Conservation (phyloP, 2,888 invertebrate genomes). For the Smittia sp. region DNA sequence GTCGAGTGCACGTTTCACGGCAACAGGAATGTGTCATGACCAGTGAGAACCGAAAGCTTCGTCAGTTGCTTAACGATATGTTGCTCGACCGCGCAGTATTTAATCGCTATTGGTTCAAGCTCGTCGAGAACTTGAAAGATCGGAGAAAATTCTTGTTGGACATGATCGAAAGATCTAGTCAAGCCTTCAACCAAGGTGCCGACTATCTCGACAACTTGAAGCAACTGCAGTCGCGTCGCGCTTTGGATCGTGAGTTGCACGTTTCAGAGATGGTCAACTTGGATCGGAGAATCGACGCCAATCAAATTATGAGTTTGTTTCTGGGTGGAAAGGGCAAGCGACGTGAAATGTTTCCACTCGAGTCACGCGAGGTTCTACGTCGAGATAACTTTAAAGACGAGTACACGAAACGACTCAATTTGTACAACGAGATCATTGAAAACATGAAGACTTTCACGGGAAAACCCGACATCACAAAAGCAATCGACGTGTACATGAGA, state of each 20-base stretch:
- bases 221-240: slow-evolving; percentile 47
- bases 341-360: slow-evolving; percentile 48
- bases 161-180: slow-evolving; percentile 50
- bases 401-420: slow-evolving; percentile 48
- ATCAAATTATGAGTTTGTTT: slow-evolving; percentile 48
- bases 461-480: slow-evolving; percentile 46
- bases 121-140: slow-evolving; percentile 49
- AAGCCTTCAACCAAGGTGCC: slow-evolving; percentile 50
- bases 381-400: slow-evolving; percentile 48
- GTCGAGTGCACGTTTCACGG: slow-evolving; percentile 49
- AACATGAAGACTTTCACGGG: slow-evolving; percentile 43
- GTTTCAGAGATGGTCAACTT: slow-evolving; percentile 49
- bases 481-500: slow-evolving; percentile 50
- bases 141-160: slow-evolving; percentile 52
- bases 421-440: slow-evolving; percentile 49
- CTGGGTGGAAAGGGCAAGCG: slow-evolving; percentile 47
- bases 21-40: slow-evolving; percentile 50
- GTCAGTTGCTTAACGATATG: slow-evolving; percentile 48
- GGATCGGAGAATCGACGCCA: slow-evolving; percentile 49
- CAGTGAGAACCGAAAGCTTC: slow-evolving; percentile 47
- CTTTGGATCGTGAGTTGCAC: slow-evolving; percentile 43
- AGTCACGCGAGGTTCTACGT: slow-evolving; percentile 50
- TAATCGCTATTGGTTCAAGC: slow-evolving; percentile 49
- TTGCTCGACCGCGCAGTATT: slow-evolving; percentile 49
- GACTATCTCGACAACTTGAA: slow-evolving; percentile 50